phyloP scores from a whole-genome alignment of 2,113 vertebrate genomes.

The Aegotheles bennettii region DNA sequence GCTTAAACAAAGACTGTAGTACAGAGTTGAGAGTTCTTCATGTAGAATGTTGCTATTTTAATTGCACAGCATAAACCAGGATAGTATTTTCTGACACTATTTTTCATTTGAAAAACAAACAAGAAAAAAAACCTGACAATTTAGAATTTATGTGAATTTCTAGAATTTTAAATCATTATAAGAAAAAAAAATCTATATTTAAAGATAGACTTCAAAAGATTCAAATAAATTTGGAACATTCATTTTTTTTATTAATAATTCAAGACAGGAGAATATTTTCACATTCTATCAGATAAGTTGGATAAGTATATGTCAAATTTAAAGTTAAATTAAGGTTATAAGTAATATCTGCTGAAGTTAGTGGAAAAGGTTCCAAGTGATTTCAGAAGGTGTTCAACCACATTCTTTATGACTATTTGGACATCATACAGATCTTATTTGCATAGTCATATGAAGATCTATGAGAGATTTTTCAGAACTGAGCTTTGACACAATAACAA shows the following conservation, averaged over 20 bases:
- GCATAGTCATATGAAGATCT: not conserved
- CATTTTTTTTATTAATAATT: not conserved
- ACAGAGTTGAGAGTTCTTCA: not conserved
- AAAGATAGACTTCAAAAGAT: not conserved
- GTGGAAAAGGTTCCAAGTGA: not conserved
- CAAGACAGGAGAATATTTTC: not conserved
- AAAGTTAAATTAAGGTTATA: not conserved
- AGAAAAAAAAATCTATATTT: not conserved
- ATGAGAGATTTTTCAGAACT: not conserved
- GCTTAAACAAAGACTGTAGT: not conserved
- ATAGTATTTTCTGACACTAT: not conserved
- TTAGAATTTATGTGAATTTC: not conserved
- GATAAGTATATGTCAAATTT: not conserved
- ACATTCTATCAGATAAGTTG: not conserved
- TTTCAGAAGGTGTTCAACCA: not conserved
- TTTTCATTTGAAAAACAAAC: not conserved
- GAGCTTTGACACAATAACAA: not conserved
- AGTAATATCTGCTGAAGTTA: not conserved
- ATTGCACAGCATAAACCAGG: not conserved
- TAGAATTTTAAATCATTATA: not conserved
- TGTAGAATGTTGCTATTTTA: not conserved
- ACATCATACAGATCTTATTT: not conserved
- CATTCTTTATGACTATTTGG: not conserved
- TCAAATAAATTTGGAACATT: not conserved
- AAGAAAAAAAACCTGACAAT: accelerated